Evolutionary conservation across 1,140 invertebrate species (phyloP).

Genomic region (Streblospio benedicti): DNA sequence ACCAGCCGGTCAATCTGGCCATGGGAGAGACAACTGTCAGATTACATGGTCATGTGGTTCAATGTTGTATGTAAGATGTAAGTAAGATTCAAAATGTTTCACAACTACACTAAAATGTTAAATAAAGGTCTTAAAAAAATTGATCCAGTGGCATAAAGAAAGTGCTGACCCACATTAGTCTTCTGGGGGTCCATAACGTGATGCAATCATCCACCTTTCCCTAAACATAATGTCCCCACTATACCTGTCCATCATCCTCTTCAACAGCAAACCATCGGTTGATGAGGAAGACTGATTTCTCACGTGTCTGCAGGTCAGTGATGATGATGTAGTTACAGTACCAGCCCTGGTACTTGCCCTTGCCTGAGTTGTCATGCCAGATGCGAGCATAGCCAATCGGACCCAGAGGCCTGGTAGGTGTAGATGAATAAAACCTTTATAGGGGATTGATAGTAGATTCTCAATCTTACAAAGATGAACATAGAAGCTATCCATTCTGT

Average conservation of each 20-base stretch:
- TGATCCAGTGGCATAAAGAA: too few relatives aligned
- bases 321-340: slow-evolving; percentile 50
- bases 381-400: slow-evolving; percentile 50
- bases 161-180: too few relatives aligned
- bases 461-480: background rate
- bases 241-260: slow-evolving; percentile 52
- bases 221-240: background rate
- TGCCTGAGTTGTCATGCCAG: slow-evolving; percentile 55
- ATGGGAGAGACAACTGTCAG: background rate
- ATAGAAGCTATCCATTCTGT: background rate
- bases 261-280: slow-evolving; percentile 55
- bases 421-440: slow-evolving; percentile 8
- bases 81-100: too few relatives aligned
- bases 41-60: background rate
- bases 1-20: slow-evolving; percentile 51
- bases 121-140: too few relatives aligned
- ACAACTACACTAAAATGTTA: too few relatives aligned
- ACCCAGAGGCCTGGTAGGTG: slow-evolving; percentile 48
- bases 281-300: slow-evolving; percentile 51
- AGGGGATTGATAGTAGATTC: background rate
- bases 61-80: too few relatives aligned
- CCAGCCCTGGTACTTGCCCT: slow-evolving; percentile 51
- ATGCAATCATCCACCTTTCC: background rate
- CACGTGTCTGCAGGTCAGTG: slow-evolving; percentile 51
- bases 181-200: too few relatives aligned